Evolutionary conservation across 2,113 vertebrate genomes (phyloP).

Genomic region (Centropus unirufus): DNA sequence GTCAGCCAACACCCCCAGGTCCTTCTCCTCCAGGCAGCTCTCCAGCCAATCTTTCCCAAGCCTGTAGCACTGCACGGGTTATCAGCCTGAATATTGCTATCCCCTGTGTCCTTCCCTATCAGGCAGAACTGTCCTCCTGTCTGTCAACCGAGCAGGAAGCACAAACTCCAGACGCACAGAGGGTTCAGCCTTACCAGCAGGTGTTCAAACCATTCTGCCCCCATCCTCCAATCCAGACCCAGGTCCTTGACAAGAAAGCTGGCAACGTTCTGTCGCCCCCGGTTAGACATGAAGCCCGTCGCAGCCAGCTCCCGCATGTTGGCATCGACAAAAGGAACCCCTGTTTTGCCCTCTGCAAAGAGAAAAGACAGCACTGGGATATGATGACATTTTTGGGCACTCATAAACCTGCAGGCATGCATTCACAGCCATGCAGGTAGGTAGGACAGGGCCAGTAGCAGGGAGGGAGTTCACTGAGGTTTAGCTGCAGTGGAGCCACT

Average conservation of each 20-base stretch:
- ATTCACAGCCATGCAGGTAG: not conserved
- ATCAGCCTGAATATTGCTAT: not conserved
- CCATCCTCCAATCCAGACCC: constrained; percentile 86
- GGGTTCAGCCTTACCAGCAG: constrained; percentile 73
- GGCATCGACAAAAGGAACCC: constrained; percentile 86
- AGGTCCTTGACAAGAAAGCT: constrained; percentile 88
- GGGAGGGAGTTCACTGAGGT: not conserved
- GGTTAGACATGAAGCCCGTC: constrained; percentile 86
- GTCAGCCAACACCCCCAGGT: no score
- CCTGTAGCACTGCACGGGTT: no score
- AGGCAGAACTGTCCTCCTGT: not conserved
- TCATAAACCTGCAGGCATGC: not conserved
- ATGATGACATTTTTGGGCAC: not conserved
- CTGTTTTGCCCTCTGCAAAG: constrained; percentile 80
- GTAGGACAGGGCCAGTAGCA: not conserved
- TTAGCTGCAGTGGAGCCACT: not conserved
- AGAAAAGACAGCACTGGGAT: not conserved
- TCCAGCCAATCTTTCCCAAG: no score
- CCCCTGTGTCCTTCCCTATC: not conserved
- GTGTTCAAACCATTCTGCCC: constrained; percentile 86
- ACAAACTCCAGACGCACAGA: not conserved
- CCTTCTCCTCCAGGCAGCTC: no score
- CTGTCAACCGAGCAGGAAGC: not conserved
- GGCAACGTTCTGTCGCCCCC: constrained; percentile 84
- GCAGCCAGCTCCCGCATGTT: constrained; percentile 84